phyloP scores from a whole-genome alignment of 2,113 vertebrate species.

The Clarias macrocephalus region DNA sequence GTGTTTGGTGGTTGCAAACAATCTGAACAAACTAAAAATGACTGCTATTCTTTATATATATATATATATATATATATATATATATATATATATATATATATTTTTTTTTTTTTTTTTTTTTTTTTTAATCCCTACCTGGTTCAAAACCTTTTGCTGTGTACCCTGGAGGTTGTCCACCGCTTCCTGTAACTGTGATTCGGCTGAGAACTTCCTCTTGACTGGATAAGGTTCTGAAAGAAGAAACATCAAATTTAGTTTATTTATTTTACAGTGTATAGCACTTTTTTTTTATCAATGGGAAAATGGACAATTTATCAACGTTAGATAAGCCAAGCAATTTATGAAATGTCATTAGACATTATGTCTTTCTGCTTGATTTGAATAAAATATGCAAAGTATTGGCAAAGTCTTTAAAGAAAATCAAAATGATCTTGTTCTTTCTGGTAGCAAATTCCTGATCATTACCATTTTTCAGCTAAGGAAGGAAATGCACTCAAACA shows the following conservation, averaged over 20 bases:
- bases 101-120: too few species aligned
- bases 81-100: too few species aligned
- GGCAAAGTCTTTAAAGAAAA: not conserved
- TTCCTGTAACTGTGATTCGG: constrained; percentile 44
- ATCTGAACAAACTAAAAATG: not conserved
- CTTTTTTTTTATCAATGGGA: too few species aligned
- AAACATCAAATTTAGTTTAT: not conserved
- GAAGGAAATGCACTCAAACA: not conserved
- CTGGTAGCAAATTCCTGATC: not conserved
- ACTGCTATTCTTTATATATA: not conserved
- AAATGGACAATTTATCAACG: not conserved
- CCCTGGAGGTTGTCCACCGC: constrained; percentile 37
- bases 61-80: too few species aligned
- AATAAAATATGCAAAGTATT: not conserved
- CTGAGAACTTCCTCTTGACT: constrained; percentile 46
- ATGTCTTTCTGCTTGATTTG: not conserved
- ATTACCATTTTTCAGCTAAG: constrained; percentile 8
- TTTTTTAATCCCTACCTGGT: constrained; percentile 50
- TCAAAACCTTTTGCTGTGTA: constrained; percentile 17
- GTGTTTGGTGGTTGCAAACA: not conserved
- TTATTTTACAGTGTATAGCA: too few species aligned
- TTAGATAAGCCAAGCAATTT: not conserved
- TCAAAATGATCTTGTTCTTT: constrained; percentile 19
- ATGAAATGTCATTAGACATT: not conserved
- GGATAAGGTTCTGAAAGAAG: constrained; percentile 44